phyloP scores from a whole-genome alignment of 2,888 invertebrate species.

The Dioctria rufipes region DNA sequence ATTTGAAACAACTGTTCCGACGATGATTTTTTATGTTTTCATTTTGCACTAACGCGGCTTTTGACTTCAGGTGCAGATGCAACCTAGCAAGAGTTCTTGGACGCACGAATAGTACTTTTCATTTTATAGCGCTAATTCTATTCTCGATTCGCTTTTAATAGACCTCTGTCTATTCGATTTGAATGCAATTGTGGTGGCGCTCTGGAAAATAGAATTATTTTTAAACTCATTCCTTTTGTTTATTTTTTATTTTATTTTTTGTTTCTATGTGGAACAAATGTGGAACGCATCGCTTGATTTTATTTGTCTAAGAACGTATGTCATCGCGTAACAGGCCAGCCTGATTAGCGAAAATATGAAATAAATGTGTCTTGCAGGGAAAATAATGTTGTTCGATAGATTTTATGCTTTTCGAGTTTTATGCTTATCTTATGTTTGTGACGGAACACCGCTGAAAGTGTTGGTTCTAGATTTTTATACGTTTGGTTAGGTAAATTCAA shows the following conservation, averaged over 20 bases:
- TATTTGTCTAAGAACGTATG: too few relatives aligned
- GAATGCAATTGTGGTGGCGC: background rate
- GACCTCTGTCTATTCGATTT: conserved; percentile 1
- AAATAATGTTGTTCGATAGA: too few relatives aligned
- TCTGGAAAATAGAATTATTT: conserved; percentile 28
- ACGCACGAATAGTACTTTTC: too few relatives aligned
- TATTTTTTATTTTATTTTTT: conserved; percentile 5
- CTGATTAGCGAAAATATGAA: too few relatives aligned
- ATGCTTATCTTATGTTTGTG: too few relatives aligned
- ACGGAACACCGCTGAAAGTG: too few relatives aligned
- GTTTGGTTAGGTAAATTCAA: too few relatives aligned
- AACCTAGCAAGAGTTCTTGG: background rate
- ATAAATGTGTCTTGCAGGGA: too few relatives aligned
- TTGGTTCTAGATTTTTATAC: too few relatives aligned
- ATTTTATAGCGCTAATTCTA: conserved; percentile 25
- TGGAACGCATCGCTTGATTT: background rate
- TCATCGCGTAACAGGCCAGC: too few relatives aligned
- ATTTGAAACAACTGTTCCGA: conserved; percentile 32
- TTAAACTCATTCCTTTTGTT: conserved; percentile 4
- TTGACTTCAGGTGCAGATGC: conserved; percentile 25
- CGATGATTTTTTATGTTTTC: conserved; percentile 28
- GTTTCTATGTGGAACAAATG: background rate
- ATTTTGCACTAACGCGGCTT: conserved; percentile 24
- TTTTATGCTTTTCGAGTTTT: too few relatives aligned
- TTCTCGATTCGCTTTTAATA: conserved; percentile 16